A percentile compares a stretch with the other conserved stretches of the same genome.
These are phyloP conservation scores for Rhea pennata DNA, from an alignment of 2,113 vertebrate species.

Conservation along the genomic window DNA sequence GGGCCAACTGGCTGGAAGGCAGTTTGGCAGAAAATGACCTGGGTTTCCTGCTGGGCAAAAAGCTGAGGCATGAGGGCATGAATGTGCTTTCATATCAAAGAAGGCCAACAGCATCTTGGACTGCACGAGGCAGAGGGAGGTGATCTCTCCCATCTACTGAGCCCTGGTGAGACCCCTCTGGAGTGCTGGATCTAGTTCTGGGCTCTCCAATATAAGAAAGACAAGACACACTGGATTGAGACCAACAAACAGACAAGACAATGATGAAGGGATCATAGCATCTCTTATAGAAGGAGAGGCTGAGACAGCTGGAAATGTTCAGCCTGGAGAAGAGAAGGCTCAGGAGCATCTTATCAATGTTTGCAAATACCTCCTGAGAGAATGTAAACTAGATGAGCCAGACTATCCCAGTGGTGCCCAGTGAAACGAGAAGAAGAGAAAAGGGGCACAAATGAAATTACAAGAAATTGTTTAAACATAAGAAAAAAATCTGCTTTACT, in stretches of 20 bases:
- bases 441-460: too few species aligned
- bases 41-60: background rate
- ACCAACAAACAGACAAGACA: background rate
- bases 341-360: background rate
- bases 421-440: too few species aligned
- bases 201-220: background rate
- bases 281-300: too few species aligned
- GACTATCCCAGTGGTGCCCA: too few species aligned
- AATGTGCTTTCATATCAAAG: too few species aligned
- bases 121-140: background rate
- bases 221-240: too few species aligned
- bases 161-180: background rate
- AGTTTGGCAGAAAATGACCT: background rate
- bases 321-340: background rate
- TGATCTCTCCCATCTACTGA: background rate
- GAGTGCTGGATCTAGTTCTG: too few species aligned
- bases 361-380: background rate
- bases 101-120: background rate
- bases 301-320: background rate
- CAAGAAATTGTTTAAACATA: too few species aligned
- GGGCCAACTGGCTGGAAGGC: background rate
- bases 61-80: background rate
- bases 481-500: too few species aligned
- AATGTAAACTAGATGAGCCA: background rate
- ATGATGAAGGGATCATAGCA: background rate